Percentiles rank a stretch among this genome's conserved stretches.
Evolutionary conservation across 2,888 invertebrate genomes (phyloP).

Genomic region (Trachelus troglodyta): DNA sequence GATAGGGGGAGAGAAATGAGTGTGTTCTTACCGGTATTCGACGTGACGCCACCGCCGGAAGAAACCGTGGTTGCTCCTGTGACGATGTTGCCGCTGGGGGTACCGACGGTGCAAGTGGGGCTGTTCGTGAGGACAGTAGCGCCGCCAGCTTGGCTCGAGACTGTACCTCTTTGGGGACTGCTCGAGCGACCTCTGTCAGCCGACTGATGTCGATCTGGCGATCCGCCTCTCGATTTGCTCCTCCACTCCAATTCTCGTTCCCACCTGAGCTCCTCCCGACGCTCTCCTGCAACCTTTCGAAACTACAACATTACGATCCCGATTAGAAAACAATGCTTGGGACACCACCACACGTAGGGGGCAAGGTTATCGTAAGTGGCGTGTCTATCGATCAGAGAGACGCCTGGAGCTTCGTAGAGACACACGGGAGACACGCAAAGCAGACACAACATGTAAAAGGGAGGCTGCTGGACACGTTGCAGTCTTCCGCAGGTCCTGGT

Average conservation of each 20-base stretch:
- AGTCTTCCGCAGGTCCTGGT: background rate
- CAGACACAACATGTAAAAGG: background rate
- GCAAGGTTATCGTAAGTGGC: slow-evolving; percentile 27
- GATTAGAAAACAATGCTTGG: slow-evolving; percentile 53
- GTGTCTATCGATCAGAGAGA: no score
- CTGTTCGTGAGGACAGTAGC: no score
- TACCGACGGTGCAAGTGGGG: no score
- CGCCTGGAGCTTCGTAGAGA: no score
- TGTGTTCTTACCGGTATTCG: no score
- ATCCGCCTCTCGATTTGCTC: slow-evolving; percentile 61
- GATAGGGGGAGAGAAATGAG: no score
- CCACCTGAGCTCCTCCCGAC: slow-evolving; percentile 61
- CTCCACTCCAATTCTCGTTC: slow-evolving; percentile 65
- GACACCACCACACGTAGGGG: slow-evolving; percentile 57
- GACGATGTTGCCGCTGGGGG: no score
- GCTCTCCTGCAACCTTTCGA: slow-evolving; percentile 67
- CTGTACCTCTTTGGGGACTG: slow-evolving; percentile 52
- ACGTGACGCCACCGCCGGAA: no score
- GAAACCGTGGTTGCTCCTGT: no score
- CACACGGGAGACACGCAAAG: no score
- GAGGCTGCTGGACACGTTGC: background rate
- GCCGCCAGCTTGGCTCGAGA: no score
- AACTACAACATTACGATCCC: slow-evolving; percentile 63
- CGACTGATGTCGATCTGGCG: slow-evolving; percentile 64
- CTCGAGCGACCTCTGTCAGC: slow-evolving; percentile 47